Evolutionary conservation across 1,140 invertebrate species (phyloP).

Genomic region (Bursaphelenchus mucronatus): DNA sequence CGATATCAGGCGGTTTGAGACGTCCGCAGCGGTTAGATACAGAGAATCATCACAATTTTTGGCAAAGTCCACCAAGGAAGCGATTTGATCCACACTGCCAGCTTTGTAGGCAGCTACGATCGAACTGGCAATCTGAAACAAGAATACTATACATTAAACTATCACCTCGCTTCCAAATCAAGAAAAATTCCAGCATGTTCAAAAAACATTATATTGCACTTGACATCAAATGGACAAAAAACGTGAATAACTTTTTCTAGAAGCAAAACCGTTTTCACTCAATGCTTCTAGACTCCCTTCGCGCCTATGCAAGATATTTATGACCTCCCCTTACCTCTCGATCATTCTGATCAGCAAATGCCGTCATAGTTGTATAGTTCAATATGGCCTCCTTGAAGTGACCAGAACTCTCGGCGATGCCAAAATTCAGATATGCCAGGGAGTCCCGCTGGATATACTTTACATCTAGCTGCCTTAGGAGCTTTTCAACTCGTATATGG

Average conservation of each 20-base stretch:
- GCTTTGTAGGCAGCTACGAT: conserved; percentile 40
- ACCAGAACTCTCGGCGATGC: conserved; percentile 28
- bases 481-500: conserved; percentile 17
- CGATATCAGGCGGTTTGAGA: conserved; percentile 17
- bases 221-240: conserved; percentile 23
- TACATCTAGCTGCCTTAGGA: conserved; percentile 69
- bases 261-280: neutral
- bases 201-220: conserved; percentile 6
- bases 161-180: neutral
- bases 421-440: conserved; percentile 64
- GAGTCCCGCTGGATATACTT: conserved; percentile 92
- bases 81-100: conserved; percentile 27
- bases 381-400: conserved; percentile 32
- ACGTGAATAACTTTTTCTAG: conserved; percentile 12
- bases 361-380: conserved; percentile 33
- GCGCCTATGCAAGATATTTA: neutral
- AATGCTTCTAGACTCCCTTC: no score
- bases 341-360: conserved; percentile 33
- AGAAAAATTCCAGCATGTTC: conserved; percentile 4
- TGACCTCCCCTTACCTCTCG: conserved; percentile 24
- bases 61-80: conserved; percentile 28
- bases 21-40: conserved; percentile 14
- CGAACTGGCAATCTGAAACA: conserved; percentile 37
- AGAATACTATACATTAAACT: neutral
- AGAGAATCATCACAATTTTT: conserved; percentile 20